Evolutionary conservation across 2,113 vertebrate genomes (phyloP).

Genomic region (Neopipo cinnamomea): DNA sequence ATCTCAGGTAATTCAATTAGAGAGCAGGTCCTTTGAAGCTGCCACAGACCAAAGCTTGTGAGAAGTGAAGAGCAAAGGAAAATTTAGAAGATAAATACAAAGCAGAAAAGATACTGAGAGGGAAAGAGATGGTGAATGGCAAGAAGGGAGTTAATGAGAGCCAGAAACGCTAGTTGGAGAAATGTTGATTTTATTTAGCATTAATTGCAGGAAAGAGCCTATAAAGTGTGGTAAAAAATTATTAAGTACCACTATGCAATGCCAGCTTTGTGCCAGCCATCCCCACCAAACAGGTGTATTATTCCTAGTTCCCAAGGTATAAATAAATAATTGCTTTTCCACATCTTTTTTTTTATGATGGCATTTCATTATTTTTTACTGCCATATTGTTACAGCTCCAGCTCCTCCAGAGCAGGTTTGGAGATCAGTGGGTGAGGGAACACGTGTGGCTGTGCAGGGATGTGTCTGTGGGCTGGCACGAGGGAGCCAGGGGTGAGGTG

Average conservation of each 20-base stretch:
- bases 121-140: conserved; percentile 17
- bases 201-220: conserved; percentile 78
- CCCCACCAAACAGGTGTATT: conserved; percentile 73
- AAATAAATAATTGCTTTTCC: conserved; percentile 75
- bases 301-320: conserved; percentile 73
- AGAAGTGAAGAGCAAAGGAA: background rate
- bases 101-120: background rate
- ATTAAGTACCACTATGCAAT: conserved; percentile 72
- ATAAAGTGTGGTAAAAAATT: conserved; percentile 72
- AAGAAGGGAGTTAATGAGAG: conserved; percentile 32
- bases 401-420: background rate
- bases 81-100: background rate
- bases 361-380: conserved; percentile 77
- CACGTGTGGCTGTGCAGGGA: background rate
- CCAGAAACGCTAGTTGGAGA: conserved; percentile 62
- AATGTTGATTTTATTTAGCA: conserved; percentile 78
- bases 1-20: conserved; percentile 49
- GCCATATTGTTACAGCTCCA: conserved; percentile 61
- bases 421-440: background rate
- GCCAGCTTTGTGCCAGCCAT: conserved; percentile 72
- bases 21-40: conserved; percentile 47
- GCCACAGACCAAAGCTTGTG: conserved; percentile 2
- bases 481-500: background rate
- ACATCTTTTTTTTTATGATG: conserved; percentile 54
- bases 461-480: accelerated